Conservation (phyloP, 2,113 vertebrate species). For the Chauna torquata region DNA sequence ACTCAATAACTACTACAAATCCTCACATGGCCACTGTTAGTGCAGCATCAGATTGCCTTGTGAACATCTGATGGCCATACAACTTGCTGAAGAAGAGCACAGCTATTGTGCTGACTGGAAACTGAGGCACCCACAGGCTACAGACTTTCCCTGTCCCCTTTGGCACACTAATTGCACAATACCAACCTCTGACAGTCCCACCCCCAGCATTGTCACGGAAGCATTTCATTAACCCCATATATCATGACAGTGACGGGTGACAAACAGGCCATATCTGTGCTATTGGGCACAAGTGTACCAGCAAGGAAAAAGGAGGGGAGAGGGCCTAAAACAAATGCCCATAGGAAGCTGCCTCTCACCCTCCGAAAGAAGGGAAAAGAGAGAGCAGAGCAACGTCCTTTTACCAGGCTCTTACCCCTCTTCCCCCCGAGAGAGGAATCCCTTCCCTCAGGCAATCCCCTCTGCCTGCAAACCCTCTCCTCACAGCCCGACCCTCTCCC, state of each 20-base stretch:
- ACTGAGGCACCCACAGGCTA: not conserved
- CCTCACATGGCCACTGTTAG: accelerated
- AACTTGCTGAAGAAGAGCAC: not conserved
- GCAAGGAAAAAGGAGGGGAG: not conserved
- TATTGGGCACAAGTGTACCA: not conserved
- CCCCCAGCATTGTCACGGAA: accelerated
- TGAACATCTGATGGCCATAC: not conserved
- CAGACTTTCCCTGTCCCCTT: not conserved
- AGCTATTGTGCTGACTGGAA: not conserved
- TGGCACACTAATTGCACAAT: not conserved
- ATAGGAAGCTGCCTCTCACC: not conserved
- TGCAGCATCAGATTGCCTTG: not conserved
- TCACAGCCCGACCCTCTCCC: not conserved
- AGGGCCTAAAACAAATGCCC: not conserved
- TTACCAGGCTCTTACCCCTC: not conserved
- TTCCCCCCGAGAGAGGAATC: not conserved
- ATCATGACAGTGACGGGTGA: accelerated
- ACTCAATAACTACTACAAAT: not conserved
- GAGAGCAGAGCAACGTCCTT: not conserved
- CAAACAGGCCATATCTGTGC: not conserved
- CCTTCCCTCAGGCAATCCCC: not conserved
- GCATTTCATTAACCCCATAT: not conserved
- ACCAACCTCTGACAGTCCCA: not conserved
- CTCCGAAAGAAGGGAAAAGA: not conserved
- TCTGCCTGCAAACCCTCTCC: not conserved